phyloP scores from a whole-genome alignment of 1,140 invertebrate genomes.

The Diplogasteroides magnus region DNA sequence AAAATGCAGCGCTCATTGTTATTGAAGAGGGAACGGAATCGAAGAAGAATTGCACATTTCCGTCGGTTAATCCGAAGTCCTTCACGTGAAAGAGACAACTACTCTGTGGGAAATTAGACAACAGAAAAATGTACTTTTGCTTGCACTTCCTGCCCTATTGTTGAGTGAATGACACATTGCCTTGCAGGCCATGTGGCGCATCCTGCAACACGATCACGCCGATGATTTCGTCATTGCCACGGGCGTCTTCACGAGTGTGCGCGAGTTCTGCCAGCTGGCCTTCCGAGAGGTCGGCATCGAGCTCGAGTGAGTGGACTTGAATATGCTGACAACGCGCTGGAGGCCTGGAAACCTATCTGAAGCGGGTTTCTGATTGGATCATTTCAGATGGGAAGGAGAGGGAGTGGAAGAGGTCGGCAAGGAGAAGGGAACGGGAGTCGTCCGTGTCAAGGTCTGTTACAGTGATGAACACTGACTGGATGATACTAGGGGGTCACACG shows the following conservation, averaged over 20 bases:
- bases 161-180: slow-evolving; percentile 13
- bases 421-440: slow-evolving; percentile 71
- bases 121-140: background rate
- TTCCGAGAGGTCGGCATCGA: slow-evolving; percentile 67
- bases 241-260: slow-evolving; percentile 85
- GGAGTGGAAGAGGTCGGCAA: slow-evolving; percentile 79
- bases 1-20: too few species aligned
- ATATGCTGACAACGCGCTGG: background rate
- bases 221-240: slow-evolving; percentile 97
- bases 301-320: slow-evolving; percentile 58
- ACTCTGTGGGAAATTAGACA: too few species aligned
- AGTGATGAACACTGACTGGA: too few species aligned
- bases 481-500: too few species aligned
- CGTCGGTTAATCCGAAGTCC: background rate
- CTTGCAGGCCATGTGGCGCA: slow-evolving; percentile 93
- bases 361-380: background rate
- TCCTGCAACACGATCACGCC: slow-evolving; percentile 86
- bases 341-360: slow-evolving; percentile 6
- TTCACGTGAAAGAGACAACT: too few species aligned
- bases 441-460: slow-evolving; percentile 67
- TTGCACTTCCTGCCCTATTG: background rate
- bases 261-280: slow-evolving; percentile 88
- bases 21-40: background rate
- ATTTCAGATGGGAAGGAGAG: slow-evolving; percentile 73
- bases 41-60: too few species aligned